These are phyloP conservation scores for Sebastes vulpes DNA, from an alignment of 2,797 vertebrate genomes.

Conservation along the genomic window DNA sequence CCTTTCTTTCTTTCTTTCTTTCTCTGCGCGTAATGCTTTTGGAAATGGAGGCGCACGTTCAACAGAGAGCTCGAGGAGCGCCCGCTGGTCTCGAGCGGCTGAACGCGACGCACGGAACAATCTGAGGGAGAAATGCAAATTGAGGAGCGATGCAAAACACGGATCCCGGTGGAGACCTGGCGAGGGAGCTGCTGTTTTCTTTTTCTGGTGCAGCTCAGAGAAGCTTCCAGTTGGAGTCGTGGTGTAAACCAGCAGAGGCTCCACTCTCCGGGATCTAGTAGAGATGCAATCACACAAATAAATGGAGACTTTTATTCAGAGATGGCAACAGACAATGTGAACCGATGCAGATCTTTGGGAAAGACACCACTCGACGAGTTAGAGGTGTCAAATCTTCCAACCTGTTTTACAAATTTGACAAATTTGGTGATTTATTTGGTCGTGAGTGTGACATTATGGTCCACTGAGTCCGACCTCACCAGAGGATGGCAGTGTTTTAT, in stretches of 20 bases:
- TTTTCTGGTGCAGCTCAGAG: conserved; percentile 65
- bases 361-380: conserved; percentile 21
- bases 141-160: conserved; percentile 85
- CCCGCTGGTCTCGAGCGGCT: conserved; percentile 69
- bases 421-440: not conserved
- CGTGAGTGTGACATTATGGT: not conserved
- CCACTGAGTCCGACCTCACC: conserved; percentile 28
- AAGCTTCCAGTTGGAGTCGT: conserved; percentile 56
- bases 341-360: not conserved
- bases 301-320: conserved; percentile 44
- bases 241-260: conserved; percentile 22
- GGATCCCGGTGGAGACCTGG: conserved; percentile 78
- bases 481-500: conserved; percentile 68
- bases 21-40: conserved; percentile 62
- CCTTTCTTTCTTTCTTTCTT: not conserved
- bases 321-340: conserved; percentile 12
- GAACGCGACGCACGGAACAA: conserved; percentile 79
- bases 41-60: conserved; percentile 68
- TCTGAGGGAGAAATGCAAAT: conserved; percentile 86
- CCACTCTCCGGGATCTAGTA: conserved; percentile 48
- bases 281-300: conserved; percentile 31
- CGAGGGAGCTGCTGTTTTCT: conserved; percentile 42
- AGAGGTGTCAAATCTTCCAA: not conserved
- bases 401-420: not conserved
- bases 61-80: conserved; percentile 52